Conservation (phyloP, 2,797 vertebrate species). For the Miichthys miiuy region DNA sequence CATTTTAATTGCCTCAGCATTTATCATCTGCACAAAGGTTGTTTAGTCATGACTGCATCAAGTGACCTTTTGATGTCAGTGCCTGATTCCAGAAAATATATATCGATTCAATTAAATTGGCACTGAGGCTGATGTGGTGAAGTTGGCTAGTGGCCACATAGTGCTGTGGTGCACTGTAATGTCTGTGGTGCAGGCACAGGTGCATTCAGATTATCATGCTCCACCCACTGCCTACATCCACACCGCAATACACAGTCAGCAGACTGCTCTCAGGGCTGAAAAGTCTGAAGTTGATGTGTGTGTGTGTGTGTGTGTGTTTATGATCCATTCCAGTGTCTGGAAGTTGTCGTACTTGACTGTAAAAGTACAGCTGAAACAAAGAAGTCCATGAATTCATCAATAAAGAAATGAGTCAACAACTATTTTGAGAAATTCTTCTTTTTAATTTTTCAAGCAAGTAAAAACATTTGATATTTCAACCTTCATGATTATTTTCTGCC, state of each 20-base stretch:
- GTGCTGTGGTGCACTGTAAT: constrained; percentile 15
- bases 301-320: not conserved
- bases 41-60: constrained; percentile 49
- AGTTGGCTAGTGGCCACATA: constrained; percentile 58
- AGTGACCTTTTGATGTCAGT: constrained; percentile 57
- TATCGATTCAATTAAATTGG: constrained; percentile 63
- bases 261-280: not conserved
- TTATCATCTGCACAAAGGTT: constrained; percentile 64
- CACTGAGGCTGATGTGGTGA: constrained; percentile 14
- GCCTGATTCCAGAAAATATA: constrained; percentile 69
- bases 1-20: constrained; percentile 70
- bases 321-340: not conserved
- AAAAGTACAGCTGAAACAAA: not conserved
- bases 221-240: constrained; percentile 33
- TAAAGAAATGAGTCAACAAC: not conserved
- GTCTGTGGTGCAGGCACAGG: constrained; percentile 14
- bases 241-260: constrained; percentile 18
- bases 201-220: constrained; percentile 26
- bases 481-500: too few species aligned
- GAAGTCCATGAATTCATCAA: not conserved
- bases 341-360: not conserved
- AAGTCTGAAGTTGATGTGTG: not conserved
- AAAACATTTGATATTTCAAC: not conserved
- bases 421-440: not conserved
- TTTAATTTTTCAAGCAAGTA: not conserved